Evolutionary conservation across 2,113 vertebrate species (phyloP), one percentile per base, ranked within the genome.

Genomic region (Crotalus viridis): DNA sequence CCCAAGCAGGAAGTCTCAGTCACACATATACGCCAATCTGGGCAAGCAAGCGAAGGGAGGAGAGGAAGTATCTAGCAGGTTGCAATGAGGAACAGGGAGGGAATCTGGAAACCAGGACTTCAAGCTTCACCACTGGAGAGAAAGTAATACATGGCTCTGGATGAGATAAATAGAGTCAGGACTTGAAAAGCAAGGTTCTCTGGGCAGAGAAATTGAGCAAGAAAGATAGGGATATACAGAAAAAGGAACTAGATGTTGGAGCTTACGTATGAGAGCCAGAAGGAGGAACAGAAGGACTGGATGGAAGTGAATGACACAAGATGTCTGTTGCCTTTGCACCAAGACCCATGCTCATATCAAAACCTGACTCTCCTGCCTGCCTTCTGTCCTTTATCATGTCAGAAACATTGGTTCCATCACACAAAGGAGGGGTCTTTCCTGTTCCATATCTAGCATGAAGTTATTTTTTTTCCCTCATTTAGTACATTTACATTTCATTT

Each of bases 391-490:
- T 90, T 87, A 93, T 93, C 81, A 0, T n/a, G 5, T 48, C 5
- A 28, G 39, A n/a, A 89, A 89, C 52, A 93, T 54, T 81, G 19
- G 89, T 64, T 86, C 28, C 52, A 64, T 52, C 22, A 10, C n/a
- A 33, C 4, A 39, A 61, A 59, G 87, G 69, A 86, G 69, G 88
- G n/a, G 56, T 33, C 56, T 81, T 93, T 93, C 92, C 89, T 86
- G 56, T 87, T 46, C n/a, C 81, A 61, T 39, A 81, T 90, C 46
- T 64, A 48, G 46, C 88, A 90, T 17, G 64, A 89, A 2, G 55
- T 61, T 85, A 10, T 51, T 51, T 9, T 9, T 8, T 7, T 1
- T 1, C 48, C 48, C 61, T 69, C 61, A 24, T 24, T 24, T 59
- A n/a, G 61, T 64, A n/a, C 26, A 64, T 64, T 26, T n/a, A 69